Conservation (phyloP, 2,797 vertebrate species). For the Phoxinus dragarum region DNA sequence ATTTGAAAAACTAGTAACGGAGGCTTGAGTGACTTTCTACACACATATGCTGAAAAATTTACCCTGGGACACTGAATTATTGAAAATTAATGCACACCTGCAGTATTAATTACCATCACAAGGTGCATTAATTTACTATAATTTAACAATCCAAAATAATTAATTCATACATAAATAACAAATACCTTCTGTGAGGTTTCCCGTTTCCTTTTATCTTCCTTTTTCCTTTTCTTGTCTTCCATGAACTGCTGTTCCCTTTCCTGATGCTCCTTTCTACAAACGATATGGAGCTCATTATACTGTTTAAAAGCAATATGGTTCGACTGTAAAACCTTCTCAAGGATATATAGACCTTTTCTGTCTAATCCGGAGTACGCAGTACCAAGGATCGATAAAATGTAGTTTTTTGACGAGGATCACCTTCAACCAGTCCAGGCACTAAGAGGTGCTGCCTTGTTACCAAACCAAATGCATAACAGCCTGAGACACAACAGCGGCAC, state of each 20-base stretch:
- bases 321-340: neutral
- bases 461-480: slow-evolving; percentile 16
- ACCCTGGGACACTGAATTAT: neutral
- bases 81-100: neutral
- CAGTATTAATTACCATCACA: neutral
- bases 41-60: neutral
- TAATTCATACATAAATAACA: neutral
- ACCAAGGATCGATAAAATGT: neutral
- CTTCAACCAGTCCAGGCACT: neutral
- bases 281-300: neutral
- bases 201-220: slow-evolving; percentile 99
- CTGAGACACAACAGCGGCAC: neutral
- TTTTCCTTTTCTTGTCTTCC: slow-evolving; percentile 99
- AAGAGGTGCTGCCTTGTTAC: slow-evolving; percentile 5
- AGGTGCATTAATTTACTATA: neutral
- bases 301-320: neutral
- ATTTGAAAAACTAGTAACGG: neutral
- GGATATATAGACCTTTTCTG: neutral
- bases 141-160: neutral
- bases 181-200: slow-evolving; percentile 98
- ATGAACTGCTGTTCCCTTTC: slow-evolving; percentile 99
- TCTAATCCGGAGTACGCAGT: neutral
- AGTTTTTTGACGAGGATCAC: neutral
- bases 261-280: slow-evolving; percentile 88
- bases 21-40: neutral